These are phyloP conservation scores for Gobiocypris rarus DNA, from an alignment of 2,113 vertebrate genomes.

Conservation along the genomic window DNA sequence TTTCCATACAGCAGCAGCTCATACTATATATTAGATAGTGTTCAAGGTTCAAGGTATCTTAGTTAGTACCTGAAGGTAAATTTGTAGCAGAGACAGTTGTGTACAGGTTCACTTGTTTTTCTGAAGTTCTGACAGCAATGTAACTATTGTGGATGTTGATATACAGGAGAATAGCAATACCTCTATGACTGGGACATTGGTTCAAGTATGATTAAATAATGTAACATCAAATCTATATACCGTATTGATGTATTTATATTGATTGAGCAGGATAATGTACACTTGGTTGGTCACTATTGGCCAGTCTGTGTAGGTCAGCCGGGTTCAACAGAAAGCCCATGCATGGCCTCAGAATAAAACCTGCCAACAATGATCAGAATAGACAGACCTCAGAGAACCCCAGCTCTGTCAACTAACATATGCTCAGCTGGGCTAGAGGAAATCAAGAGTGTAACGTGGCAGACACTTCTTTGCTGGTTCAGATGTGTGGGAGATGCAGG, in stretches of 20 bases:
- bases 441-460: neutral
- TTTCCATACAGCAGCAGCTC: no score
- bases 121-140: no score
- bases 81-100: no score
- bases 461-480: neutral
- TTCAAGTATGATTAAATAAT: neutral
- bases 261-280: neutral
- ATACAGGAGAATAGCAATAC: no score
- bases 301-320: neutral
- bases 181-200: neutral
- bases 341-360: neutral
- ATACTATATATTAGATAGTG: no score
- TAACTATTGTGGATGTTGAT: no score
- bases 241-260: neutral
- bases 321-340: neutral
- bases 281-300: neutral
- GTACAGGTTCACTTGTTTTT: no score
- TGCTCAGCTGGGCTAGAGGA: neutral
- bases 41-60: no score
- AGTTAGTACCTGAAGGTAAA: no score
- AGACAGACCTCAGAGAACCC: neutral
- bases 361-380: constrained; percentile 8
- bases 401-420: neutral
- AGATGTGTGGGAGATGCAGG: neutral
- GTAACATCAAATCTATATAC: neutral